Conservation (phyloP, 2,797 vertebrate species). For the Oceanodroma leucorhoa region DNA sequence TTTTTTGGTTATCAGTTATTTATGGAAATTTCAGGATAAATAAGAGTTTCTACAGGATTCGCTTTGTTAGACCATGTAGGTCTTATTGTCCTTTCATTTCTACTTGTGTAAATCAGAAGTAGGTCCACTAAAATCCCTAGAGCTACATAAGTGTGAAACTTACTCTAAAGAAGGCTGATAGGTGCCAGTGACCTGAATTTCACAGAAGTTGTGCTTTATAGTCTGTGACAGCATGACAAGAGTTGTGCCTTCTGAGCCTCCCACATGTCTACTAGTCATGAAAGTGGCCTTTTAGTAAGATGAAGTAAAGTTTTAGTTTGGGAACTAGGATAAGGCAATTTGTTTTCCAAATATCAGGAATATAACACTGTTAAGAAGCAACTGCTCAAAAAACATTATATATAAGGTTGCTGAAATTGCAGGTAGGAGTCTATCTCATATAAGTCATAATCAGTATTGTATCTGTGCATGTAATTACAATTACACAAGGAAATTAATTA, state of each 20-base stretch:
- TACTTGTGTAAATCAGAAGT: background rate
- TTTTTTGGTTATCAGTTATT: background rate
- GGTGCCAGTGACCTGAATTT: slow-evolving; percentile 50
- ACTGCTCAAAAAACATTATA: background rate
- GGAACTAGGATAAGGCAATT: background rate
- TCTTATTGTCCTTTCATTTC: background rate
- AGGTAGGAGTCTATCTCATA: background rate
- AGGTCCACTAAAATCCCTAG: background rate
- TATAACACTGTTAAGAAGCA: background rate
- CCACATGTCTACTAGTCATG: background rate
- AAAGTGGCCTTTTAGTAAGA: background rate
- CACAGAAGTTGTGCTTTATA: slow-evolving; percentile 12
- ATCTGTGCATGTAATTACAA: background rate
- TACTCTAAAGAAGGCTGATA: background rate
- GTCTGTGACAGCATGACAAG: slow-evolving; percentile 13
- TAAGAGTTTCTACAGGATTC: background rate
- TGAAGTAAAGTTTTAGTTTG: background rate
- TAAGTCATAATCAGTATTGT: background rate
- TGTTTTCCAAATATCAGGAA: background rate
- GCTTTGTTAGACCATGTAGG: background rate
- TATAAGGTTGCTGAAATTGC: background rate
- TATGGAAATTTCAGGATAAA: background rate
- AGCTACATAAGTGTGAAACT: background rate
- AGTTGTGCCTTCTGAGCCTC: slow-evolving; percentile 1
- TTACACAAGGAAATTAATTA: background rate